Conservation (phyloP, 2,888 invertebrate species). For the Conchocele bisecta region DNA sequence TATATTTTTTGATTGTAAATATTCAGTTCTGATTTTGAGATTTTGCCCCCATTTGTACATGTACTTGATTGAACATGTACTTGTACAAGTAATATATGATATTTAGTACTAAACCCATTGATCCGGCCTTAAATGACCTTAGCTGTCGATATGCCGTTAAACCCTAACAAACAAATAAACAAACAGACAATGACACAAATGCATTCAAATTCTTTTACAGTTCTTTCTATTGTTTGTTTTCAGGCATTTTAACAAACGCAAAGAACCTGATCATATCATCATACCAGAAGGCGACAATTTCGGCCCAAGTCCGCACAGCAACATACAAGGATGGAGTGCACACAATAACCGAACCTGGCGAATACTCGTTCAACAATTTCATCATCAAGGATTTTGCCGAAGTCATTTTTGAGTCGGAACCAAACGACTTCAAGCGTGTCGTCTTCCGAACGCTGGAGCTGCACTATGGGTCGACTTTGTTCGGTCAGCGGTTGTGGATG, state of each 20-base stretch:
- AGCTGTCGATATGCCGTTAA: too few relatives aligned
- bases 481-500: conserved; percentile 58
- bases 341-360: conserved; percentile 57
- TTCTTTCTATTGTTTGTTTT: too few relatives aligned
- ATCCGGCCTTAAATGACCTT: too few relatives aligned
- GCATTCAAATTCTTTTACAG: not conserved
- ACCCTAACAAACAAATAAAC: too few relatives aligned
- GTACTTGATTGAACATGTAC: too few relatives aligned
- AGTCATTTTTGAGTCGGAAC: conserved; percentile 53
- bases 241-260: conserved; percentile 69
- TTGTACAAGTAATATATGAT: too few relatives aligned
- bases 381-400: conserved; percentile 65
- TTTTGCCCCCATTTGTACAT: too few relatives aligned
- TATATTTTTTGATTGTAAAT: too few relatives aligned
- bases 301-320: conserved; percentile 64
- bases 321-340: conserved; percentile 51
- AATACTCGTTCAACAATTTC: conserved; percentile 68
- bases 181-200: not conserved
- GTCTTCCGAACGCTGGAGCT: conserved; percentile 63
- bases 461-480: conserved; percentile 63
- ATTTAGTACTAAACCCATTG: too few relatives aligned
- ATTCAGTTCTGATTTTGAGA: too few relatives aligned
- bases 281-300: conserved; percentile 62
- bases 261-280: conserved; percentile 67
- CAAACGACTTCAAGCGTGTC: conserved; percentile 50